These are phyloP conservation scores for Leptoteleia sp. DNA, from an alignment of 1,140 invertebrate species.

Conservation along the genomic window DNA sequence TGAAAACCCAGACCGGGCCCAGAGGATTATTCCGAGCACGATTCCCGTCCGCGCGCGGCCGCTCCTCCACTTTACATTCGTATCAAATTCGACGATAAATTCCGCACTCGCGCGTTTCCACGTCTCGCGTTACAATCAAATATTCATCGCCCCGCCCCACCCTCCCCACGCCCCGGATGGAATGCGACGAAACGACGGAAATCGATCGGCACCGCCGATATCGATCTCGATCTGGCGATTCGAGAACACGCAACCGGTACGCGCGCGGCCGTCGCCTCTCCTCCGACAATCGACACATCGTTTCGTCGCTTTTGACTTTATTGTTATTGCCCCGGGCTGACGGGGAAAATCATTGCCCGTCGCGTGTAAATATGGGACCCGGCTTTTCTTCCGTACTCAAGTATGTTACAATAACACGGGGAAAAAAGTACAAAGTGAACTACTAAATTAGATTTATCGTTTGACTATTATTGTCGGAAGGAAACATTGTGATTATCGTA, in stretches of 20 bases:
- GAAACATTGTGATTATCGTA: too few species aligned
- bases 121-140: slow-evolving; percentile 58
- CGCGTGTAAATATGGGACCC: too few species aligned
- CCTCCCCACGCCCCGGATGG: too few species aligned
- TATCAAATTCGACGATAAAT: slow-evolving; percentile 66
- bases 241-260: slow-evolving; percentile 8
- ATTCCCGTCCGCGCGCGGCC: slow-evolving; percentile 40
- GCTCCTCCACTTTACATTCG: slow-evolving; percentile 62
- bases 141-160: slow-evolving; percentile 62
- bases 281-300: too few species aligned
- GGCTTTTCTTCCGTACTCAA: too few species aligned
- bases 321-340: not conserved
- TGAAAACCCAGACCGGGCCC: slow-evolving; percentile 32
- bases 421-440: too few species aligned
- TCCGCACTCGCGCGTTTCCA: slow-evolving; percentile 36
- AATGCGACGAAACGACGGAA: slow-evolving; percentile 35
- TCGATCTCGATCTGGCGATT: slow-evolving; percentile 26
- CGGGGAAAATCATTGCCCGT: too few species aligned
- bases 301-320: not conserved
- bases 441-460: too few species aligned
- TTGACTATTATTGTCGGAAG: too few species aligned
- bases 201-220: slow-evolving; percentile 45
- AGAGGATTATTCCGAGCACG: slow-evolving; percentile 63
- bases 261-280: too few species aligned
- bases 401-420: too few species aligned